Conservation (phyloP, 2,797 vertebrate genomes). For the Pelochelys cantorii region DNA sequence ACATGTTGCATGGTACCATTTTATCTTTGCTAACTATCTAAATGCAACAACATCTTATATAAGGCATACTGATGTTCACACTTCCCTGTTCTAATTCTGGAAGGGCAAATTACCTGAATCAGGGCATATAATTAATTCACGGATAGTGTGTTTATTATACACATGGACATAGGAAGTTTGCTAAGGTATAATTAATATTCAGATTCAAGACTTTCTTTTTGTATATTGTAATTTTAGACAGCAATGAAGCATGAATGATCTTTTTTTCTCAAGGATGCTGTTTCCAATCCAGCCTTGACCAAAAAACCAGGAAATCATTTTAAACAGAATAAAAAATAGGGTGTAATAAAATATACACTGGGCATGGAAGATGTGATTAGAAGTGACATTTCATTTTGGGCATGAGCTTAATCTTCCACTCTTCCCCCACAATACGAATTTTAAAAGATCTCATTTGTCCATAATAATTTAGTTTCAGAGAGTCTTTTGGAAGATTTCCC, state of each 20-base stretch:
- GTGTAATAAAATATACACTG: slow-evolving; percentile 37
- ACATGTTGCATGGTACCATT: not conserved
- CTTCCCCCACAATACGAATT: not conserved
- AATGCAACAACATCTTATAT: not conserved
- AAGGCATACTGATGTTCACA: not conserved
- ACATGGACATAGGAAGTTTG: not conserved
- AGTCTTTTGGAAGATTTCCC: not conserved
- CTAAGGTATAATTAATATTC: slow-evolving; percentile 11
- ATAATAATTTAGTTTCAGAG: not conserved
- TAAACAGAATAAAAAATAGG: slow-evolving; percentile 18
- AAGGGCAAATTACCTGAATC: not conserved
- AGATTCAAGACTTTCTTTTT: not conserved
- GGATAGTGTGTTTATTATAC: not conserved
- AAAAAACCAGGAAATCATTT: slow-evolving; percentile 47
- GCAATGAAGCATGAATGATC: not conserved
- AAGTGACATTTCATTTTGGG: slow-evolving; percentile 27
- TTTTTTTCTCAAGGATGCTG: slow-evolving; percentile 30
- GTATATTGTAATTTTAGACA: not conserved
- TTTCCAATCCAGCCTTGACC: slow-evolving; percentile 16
- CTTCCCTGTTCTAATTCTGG: not conserved
- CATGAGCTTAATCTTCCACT: not conserved
- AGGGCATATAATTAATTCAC: not conserved
- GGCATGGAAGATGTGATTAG: not conserved
- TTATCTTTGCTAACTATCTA: not conserved
- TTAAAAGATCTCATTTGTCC: not conserved